Conservation (phyloP, 64 coral and sea anemone genomes). For the Montipora cactus region DNA sequence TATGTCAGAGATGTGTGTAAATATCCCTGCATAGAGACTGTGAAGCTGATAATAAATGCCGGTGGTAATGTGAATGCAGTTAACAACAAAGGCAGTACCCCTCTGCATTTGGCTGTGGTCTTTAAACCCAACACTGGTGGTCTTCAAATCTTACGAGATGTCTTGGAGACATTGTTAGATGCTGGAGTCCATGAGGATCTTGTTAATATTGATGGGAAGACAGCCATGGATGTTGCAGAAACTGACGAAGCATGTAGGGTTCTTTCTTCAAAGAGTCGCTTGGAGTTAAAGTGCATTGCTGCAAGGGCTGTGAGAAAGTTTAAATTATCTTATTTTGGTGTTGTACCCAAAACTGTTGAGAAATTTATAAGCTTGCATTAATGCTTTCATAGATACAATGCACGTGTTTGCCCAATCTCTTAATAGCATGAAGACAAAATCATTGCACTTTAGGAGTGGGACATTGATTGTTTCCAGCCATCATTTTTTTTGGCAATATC, state of each 20-base stretch:
- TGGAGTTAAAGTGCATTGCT: slow-evolving; percentile 80
- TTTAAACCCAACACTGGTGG: slow-evolving; percentile 58
- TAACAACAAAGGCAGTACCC: slow-evolving; percentile 72
- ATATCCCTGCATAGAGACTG: slow-evolving; percentile 64
- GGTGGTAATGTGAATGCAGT: slow-evolving; percentile 68
- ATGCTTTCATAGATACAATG: neutral
- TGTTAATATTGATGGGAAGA: slow-evolving; percentile 59
- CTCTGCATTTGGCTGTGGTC: slow-evolving; percentile 69
- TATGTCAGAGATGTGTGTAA: slow-evolving; percentile 83
- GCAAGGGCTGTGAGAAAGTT: slow-evolving; percentile 62
- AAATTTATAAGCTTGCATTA: slow-evolving; percentile 76
- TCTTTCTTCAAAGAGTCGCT: slow-evolving; percentile 50
- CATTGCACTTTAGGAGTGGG: neutral
- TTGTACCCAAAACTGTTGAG: slow-evolving; percentile 78
- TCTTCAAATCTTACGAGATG: slow-evolving; percentile 52
- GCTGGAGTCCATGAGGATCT: slow-evolving; percentile 73
- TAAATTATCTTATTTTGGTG: slow-evolving; percentile 67
- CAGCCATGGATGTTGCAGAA: slow-evolving; percentile 58
- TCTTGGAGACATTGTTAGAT: slow-evolving; percentile 58
- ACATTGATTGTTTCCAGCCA: too few species aligned
- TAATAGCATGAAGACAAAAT: neutral
- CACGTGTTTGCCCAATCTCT: neutral
- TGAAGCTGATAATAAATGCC: slow-evolving; percentile 57
- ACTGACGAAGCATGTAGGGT: slow-evolving; percentile 57
- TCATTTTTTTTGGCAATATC: too few species aligned